Conservation (phyloP, 2,113 vertebrate species). For the Hystrix brachyura region DNA sequence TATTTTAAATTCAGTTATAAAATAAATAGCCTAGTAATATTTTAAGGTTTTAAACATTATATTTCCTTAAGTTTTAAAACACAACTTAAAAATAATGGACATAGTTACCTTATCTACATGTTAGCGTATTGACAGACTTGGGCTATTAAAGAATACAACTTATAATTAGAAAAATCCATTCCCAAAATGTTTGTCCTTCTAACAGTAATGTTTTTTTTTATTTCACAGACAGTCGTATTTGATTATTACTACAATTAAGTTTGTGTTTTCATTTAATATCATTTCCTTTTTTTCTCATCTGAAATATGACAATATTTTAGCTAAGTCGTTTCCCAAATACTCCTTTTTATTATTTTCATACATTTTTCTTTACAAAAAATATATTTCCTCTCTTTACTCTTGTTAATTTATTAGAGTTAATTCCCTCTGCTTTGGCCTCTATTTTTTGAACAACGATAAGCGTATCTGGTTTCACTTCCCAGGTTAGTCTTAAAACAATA, state of each 20-base stretch:
- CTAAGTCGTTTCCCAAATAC: background rate
- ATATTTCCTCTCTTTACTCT: background rate
- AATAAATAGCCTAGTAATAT: background rate
- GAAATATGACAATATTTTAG: background rate
- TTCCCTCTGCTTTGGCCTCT: constrained; percentile 1
- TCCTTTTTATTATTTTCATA: background rate
- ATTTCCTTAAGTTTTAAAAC: constrained; percentile 48
- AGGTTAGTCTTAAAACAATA: background rate
- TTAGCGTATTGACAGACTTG: background rate
- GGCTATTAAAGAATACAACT: constrained; percentile 38
- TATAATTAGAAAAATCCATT: constrained; percentile 34
- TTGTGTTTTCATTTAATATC: constrained; percentile 36
- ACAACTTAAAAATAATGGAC: constrained; percentile 10
- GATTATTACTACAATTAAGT: background rate
- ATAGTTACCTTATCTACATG: background rate
- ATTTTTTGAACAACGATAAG: constrained; percentile 32
- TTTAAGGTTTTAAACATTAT: constrained; percentile 28
- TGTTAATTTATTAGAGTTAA: background rate
- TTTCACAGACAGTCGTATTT: constrained; percentile 5
- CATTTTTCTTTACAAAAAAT: background rate
- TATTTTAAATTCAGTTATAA: constrained; percentile 50
- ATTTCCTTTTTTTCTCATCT: background rate
- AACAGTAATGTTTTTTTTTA: background rate
- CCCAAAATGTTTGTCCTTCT: background rate
- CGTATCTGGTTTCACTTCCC: background rate